These are phyloP conservation scores for Eriocheir sinensis DNA, from an alignment of 1,140 invertebrate genomes.

Conservation along the genomic window DNA sequence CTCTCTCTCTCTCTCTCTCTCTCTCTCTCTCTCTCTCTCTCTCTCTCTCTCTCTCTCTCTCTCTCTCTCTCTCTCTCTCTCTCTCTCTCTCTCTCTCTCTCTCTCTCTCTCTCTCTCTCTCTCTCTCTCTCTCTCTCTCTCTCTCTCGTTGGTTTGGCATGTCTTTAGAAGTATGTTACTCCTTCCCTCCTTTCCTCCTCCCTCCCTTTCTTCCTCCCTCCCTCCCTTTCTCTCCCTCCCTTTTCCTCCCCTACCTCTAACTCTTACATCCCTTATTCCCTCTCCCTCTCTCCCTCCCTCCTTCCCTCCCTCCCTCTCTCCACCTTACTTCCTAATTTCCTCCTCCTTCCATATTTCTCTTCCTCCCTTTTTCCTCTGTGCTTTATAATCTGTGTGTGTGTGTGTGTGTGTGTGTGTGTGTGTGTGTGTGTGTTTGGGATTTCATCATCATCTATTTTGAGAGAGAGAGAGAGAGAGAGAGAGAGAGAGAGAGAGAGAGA, in stretches of 20 bases:
- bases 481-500: conserved; percentile 14
- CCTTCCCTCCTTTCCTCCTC: background rate
- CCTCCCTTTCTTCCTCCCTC: background rate
- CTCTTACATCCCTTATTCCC: background rate
- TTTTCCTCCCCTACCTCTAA: background rate
- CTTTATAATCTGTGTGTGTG: conserved; percentile 30
- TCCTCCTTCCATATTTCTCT: background rate
- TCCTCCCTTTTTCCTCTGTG: background rate
- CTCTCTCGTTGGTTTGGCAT: background rate
- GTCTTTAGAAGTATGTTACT: background rate
- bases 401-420: background rate
- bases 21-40: conserved; percentile 6
- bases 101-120: too few species aligned
- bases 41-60: background rate
- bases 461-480: too few species aligned
- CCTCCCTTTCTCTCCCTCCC: background rate
- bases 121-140: too few species aligned
- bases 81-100: too few species aligned
- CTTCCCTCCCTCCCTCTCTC: too few species aligned
- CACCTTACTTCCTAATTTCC: background rate
- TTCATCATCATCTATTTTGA: background rate
- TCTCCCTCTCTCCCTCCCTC: background rate
- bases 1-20: conserved; percentile 36
- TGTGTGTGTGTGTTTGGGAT: background rate
- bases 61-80: background rate